These are phyloP conservation scores for Chitala chitala DNA, from an alignment of 2,113 vertebrate genomes.

Conservation along the genomic window DNA sequence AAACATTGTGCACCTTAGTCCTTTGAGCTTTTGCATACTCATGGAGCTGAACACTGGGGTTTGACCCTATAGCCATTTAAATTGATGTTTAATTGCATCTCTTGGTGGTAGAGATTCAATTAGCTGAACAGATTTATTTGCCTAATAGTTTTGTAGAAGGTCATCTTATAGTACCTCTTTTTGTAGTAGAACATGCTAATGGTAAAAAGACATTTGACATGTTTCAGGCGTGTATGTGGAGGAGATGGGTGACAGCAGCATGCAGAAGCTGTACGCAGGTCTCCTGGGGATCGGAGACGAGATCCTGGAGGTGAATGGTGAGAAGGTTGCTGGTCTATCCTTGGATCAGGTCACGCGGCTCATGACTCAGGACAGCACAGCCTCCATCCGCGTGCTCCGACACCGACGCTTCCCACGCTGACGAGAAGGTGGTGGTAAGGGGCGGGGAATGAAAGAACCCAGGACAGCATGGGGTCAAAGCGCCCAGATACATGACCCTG, in stretches of 20 bases:
- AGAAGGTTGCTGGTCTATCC: constrained; percentile 72
- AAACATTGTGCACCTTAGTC: no score
- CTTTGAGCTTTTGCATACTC: no score
- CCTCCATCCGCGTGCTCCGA: constrained; percentile 74
- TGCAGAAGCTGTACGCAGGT: constrained; percentile 77
- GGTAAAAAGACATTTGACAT: no score
- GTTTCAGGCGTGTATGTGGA: constrained; percentile 82
- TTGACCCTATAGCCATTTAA: no score
- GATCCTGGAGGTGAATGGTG: constrained; percentile 86
- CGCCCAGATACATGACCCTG: neutral
- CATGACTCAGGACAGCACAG: constrained; percentile 65
- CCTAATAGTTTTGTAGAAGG: no score
- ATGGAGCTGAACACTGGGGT: no score
- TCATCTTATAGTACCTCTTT: no score
- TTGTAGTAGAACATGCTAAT: no score
- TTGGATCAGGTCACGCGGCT: constrained; percentile 70
- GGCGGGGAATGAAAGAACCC: neutral
- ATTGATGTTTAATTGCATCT: no score
- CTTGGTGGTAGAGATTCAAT: no score
- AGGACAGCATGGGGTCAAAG: neutral
- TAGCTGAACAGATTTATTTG: no score
- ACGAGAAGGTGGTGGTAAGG: neutral
- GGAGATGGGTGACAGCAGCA: constrained; percentile 70
- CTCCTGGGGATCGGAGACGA: constrained; percentile 84
- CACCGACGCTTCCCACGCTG: constrained; percentile 67